phyloP scores from a whole-genome alignment of 2,113 vertebrate genomes.

The Elaphurus davidianus region DNA sequence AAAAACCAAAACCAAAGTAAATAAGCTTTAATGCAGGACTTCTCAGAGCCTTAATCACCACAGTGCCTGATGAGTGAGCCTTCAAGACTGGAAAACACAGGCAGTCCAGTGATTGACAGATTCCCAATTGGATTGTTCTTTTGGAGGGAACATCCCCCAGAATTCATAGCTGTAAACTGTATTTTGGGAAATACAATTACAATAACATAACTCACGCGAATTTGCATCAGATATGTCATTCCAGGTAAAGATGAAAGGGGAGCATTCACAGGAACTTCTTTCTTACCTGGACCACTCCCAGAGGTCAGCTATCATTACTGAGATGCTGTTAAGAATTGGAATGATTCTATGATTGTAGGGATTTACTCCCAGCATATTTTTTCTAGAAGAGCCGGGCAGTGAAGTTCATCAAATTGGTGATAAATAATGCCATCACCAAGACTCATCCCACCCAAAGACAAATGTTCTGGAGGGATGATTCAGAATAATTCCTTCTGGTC shows the following conservation, averaged over 20 bases:
- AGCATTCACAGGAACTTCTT: too few relatives aligned
- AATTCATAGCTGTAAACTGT: rapidly evolving
- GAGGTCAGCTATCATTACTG: not conserved
- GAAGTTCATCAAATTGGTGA: not conserved
- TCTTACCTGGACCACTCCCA: not conserved
- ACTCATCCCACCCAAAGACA: not conserved
- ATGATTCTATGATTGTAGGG: not conserved
- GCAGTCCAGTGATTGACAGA: not conserved
- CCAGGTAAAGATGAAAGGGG: not conserved
- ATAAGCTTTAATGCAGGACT: not conserved
- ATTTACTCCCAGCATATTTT: not conserved
- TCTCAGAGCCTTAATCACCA: not conserved
- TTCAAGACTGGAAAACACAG: not conserved
- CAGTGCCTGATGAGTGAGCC: not conserved
- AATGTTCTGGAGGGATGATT: not conserved
- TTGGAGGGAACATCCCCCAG: not conserved
- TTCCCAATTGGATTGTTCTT: too few relatives aligned
- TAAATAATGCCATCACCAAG: not conserved
- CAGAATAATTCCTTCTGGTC: not conserved
- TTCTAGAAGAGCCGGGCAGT: not conserved
- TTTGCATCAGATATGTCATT: not conserved
- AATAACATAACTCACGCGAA: too few relatives aligned
- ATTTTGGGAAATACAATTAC: not conserved
- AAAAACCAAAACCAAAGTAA: not conserved
- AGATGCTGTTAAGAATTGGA: rapidly evolving